Base-by-base conservation (phyloP, 1,140 invertebrate species). In the Drosophila eugracilis region DNA sequence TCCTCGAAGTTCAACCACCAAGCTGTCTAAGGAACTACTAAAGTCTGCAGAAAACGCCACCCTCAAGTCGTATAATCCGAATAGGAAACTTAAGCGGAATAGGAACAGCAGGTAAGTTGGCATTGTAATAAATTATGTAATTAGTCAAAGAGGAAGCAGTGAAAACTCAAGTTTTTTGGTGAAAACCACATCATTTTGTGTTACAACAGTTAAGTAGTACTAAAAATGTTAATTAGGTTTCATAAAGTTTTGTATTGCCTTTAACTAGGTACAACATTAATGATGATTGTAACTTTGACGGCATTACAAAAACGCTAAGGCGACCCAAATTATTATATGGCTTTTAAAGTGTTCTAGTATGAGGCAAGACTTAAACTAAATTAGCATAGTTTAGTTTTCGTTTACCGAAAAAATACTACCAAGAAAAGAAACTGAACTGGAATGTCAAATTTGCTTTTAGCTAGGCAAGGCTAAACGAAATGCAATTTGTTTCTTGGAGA, bases 41-140 rank as follows among this genome's bases (percentile, higher is more conserved):
- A 89, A 85, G 26, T 79, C 67, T 21, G 84, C 74, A 5, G 90
- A 90, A 22, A 91, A 54, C 42, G 69, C 89, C 5, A 85, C 89
- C 22, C 66, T 91, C 12, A 91, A 91, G 45, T 91, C 91, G 4
- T 91, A 91, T 24, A 91, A 92, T 88, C 91, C 91, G 21, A 91
- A 92, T 73, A 66, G 91, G 5, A 92, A 91, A 47, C 78, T 92
- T 0, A 90, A 91, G 49, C 78, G 91, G 0, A 91, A 91, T 78
- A 70, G 91, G 1, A 90, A 92, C 21, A 86, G 84, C 48, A 88
- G 78, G 88, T 91, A 36, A 72, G 81, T 70, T 34, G 15, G 7
- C 12, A 26, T n/a, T 7, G 2, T 21, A 21, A 41, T 10, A 5
- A 14, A 47, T 15, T 6, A n/a, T 37, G 1, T 34, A 6, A 14